A percentile compares a stretch with the other conserved stretches of the same genome.
phyloP scores from a whole-genome alignment of 1,140 invertebrate species.

The Olivierus martensii region DNA sequence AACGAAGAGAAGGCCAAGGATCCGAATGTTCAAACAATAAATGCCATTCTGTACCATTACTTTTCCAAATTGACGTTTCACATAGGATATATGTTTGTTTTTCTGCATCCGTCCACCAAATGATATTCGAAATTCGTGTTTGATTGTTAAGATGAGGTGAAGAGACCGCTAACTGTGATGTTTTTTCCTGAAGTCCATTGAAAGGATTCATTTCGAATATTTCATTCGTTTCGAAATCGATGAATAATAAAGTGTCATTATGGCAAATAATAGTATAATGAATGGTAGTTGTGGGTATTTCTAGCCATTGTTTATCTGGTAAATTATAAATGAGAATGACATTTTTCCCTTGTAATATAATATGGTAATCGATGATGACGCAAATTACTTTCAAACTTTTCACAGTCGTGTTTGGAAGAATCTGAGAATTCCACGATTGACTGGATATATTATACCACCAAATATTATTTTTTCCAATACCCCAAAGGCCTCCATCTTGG shows the following conservation, averaged over 20 bases:
- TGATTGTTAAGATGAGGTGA: no score
- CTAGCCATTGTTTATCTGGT: conserved; percentile 9
- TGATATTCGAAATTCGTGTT: no score
- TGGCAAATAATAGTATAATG: conserved; percentile 3
- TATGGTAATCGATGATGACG: not conserved
- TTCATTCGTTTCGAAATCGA: conserved; percentile 4
- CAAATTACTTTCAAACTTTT: conserved; percentile 7
- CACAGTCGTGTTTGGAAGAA: conserved; percentile 5
- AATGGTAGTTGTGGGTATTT: no score
- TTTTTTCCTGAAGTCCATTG: no score
- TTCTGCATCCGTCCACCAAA: no score
- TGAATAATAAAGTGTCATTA: conserved; percentile 2
- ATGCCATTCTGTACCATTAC: no score
- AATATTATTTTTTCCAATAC: conserved; percentile 5
- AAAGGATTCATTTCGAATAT: no score
- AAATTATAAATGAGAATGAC: conserved; percentile 2
- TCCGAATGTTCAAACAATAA: no score
- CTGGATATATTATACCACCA: conserved; percentile 13
- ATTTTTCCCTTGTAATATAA: conserved; percentile 2
- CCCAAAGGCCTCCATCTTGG: conserved; percentile 9
- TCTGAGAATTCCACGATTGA: conserved; percentile 7
- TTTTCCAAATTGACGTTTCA: no score
- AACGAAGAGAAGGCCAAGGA: no score
- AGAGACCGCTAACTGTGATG: no score
- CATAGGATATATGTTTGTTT: no score